Evolutionary conservation across 2,113 vertebrate species (phyloP), one percentile per base, ranked within the genome.

Genomic region (Pollachius pollachius): DNA sequence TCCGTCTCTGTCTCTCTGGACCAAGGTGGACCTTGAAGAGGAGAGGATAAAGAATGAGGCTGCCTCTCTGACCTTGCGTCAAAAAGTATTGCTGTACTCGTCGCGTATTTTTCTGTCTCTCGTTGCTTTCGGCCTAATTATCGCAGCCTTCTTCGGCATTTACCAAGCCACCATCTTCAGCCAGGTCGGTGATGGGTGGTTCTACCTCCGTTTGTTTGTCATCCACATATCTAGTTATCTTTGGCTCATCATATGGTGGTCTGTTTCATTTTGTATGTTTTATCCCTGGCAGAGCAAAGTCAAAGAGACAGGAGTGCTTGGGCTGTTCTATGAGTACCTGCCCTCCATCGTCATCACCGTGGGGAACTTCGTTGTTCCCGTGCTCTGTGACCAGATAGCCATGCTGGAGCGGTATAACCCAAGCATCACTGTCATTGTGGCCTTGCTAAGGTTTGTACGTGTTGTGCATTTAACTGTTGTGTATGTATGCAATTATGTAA

Each of bases 11-110:
- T 68, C 54, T 17, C 19, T 70, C 62, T 61, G 41, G 9, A 48
- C 12, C 41, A 11, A 97, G 95, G 87, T 96, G 86, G 94, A 96
- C 52, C 88, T 97, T 65, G 95, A 96, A 79, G 94, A 97, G 73
- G 90, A 94, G 2, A 70, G n/a, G 0, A 30, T 90, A 27, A 87
- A 88, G 70, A 84, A 72, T 25, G 79, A 3, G 9, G 76, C 89
- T 4, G 91, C 91, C 0, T 75, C 80, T 62, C 89, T 91, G 74
- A 94, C 92, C 1, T 63, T 85, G 23, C 2, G 25, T 3, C 89
- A 94, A 66, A 85, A 85, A 9, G 23, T 83, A 0, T 0, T 73
- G 41, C 76, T 94, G 59, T 94, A 93, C 75, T 54, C 70, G 0
- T 17, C 91, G 3, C 89, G 94, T 0, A 3, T 76, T 5, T 41